Base-by-base conservation (phyloP, 2,888 invertebrate species). In the Ephialtes manifestator region DNA sequence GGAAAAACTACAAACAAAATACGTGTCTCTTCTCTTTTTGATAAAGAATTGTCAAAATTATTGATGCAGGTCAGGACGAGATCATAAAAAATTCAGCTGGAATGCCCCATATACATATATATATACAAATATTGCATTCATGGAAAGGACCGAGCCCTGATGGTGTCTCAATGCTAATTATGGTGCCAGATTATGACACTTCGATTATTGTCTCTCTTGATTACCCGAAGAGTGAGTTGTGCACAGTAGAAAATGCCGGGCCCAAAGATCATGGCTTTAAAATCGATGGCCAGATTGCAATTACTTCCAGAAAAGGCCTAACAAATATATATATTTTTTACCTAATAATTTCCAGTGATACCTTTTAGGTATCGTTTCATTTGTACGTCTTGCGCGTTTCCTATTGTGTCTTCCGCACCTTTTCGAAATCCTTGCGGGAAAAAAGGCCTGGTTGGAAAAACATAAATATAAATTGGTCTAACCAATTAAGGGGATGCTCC, bases 311-410 rank as follows among this genome's bases (percentile, higher is more conserved):
- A 76, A 85, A 83, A 58, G 55, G 75, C 75, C 80, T 80, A 79
- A 78, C 35, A 76, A 79, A 39, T 10, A 63, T 83, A 18, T 76
- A 67, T 48, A 43, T 75, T 53, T 53, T 20, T 82, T 55, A 51
- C 67, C 88, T 88, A 91, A 31, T 87, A 85, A 90, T 88, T 84
- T 90, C 92, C 20, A 65, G 11, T 91, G 85, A 94, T 94, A 81
- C 93, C 94, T 70, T 92, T 94, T 96, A 96, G 0, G 96, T 94
- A 2, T 43, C 70, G 20, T 5, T 48, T 58, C 58, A 58, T 18
- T 28, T 80, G 46, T 65, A 65, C 18, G 0, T 43, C 35, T 13
- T 28, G 60, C 43, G 28, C 11, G 31, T 77, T 20, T 58, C 13
- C 13, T 10, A 63, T 58, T 53, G 7, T 46, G 63, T 79, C 68